Evolutionary conservation across 2,888 invertebrate genomes (phyloP).

Genomic region (Dryocosmus kuriphilus): DNA sequence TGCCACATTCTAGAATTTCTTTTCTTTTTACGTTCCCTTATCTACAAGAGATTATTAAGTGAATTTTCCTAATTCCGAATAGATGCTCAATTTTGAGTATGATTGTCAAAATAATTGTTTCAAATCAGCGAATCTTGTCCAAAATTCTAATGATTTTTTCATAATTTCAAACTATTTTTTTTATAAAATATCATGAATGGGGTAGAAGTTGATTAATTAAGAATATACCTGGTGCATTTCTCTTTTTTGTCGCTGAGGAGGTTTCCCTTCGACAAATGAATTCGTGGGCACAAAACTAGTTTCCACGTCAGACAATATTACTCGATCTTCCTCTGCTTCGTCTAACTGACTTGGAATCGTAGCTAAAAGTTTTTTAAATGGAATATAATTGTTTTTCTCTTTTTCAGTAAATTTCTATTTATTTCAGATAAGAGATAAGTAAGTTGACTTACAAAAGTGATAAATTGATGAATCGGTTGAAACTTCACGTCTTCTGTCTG

Average conservation of each 20-base stretch:
- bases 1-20: not conserved
- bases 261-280: constrained; percentile 46
- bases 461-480: constrained; percentile 42
- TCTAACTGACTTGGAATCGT: constrained; percentile 44
- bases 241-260: constrained; percentile 63
- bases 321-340: constrained; percentile 79
- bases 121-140: not conserved
- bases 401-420: too few species aligned
- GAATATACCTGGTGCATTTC: constrained; percentile 61
- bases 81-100: not conserved
- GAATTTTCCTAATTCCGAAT: not conserved
- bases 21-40: not conserved
- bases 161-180: too few species aligned
- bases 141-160: constrained; percentile 6
- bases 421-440: too few species aligned
- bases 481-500: constrained; percentile 41
- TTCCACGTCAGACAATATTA: constrained; percentile 81
- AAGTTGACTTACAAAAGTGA: constrained; percentile 46
- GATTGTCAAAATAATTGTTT: not conserved
- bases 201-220: not conserved
- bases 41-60: not conserved
- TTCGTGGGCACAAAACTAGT: constrained; percentile 83
- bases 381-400: not conserved
- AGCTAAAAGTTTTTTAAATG: constrained; percentile 17
- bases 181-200: not conserved